Base-by-base conservation (phyloP, 2,888 invertebrate genomes). In the Hecatera dysodea region DNA sequence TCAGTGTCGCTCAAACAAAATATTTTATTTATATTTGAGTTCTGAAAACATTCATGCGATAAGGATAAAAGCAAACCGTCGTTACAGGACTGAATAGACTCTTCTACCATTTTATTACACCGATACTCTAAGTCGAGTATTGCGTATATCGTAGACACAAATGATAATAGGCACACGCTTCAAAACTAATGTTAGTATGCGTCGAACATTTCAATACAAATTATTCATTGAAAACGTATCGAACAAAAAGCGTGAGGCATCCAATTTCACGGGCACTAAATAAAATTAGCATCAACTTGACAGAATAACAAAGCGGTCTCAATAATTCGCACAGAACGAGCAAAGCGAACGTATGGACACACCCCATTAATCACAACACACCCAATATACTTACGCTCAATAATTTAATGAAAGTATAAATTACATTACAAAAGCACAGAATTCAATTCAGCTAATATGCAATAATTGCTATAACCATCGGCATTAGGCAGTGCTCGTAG, bases 191-290 rank as follows among this genome's bases (percentile, higher is more conserved):
- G 81, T 83, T 87, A 90, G 90, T 90, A 89, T 88, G 84, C 86
- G 89, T 90, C 88, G 89, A 90, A 92, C 88, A 89, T 90, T 91
- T 90, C 91, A 90, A 92, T 90, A 90, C 90, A 90, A 91, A 91
- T 91, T 91, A 93, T 87, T n/a, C 82, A 85, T 86, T 86, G 86
- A 84, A 86, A 84, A 84, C 77, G 82, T 77, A 83, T 19, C 83
- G 88, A 90, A 90, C 90, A 92, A 93, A 90, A 93, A 88, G 89
- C 88, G 57, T 87, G 80, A 83, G 86, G 89, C 90, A 90, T 93
- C 91, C 92, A 95, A 95, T 95, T 95, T 95, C 94, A 95, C 88
- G 94, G 93, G 70, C 91, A 92, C 92, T 95, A 95, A 95, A 95
- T 93, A 95, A 95, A 96, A 95, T 96, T 95, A 93, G 88, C 94